Evolutionary conservation across 2,888 invertebrate species (phyloP), one percentile per base, ranked within the genome.

Genomic region (Plemyria rubiginata): DNA sequence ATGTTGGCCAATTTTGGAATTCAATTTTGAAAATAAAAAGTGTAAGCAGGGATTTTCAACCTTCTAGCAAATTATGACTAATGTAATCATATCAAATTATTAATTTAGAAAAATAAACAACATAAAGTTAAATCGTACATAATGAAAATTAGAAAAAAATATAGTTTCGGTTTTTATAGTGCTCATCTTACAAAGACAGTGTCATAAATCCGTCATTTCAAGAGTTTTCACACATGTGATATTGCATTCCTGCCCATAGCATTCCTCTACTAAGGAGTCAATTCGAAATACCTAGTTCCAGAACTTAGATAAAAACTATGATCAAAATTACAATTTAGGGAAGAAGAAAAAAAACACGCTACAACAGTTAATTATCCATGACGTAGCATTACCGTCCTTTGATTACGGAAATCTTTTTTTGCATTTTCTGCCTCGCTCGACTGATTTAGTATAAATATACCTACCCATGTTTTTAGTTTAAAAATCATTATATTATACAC

Each of bases 381-480:
- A 22, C 16, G 28, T 28, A 45, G 28, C 29, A 41, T 52, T 9
- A 32, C 56, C 56, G 56, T 62, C 56, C 53, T 15, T n/a, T 3
- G 11, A 52, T 12, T 43, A 36, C 49, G 50, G 28, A 46, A 45
- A 54, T 40, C 9, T 52, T 32, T 45, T 12, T 9, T 45, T 56
- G 52, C 16, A 61, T 54, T 54, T 58, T 32, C 43, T 56, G 32
- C 54, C 52, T 22, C n/a, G n/a, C n/a, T n/a, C 40, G 59, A 66
- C 59, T 59, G 59, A 62, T 53, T 55, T 60, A 57, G 45, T 6
- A 54, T 29, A n/a, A 50, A 11, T 46, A 49, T 46, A 4, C n/a
- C n/a, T n/a, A n/a, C n/a, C n/a, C n/a, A n/a, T n/a, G n/a, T 55
- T 51, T 58, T 54, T 58, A 48, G 52, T 54, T 48, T 52, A 15